A percentile compares a stretch with the other conserved stretches of the same genome.
Conservation (phyloP, 2,888 invertebrate genomes). For the Ornithoptera priamus region DNA sequence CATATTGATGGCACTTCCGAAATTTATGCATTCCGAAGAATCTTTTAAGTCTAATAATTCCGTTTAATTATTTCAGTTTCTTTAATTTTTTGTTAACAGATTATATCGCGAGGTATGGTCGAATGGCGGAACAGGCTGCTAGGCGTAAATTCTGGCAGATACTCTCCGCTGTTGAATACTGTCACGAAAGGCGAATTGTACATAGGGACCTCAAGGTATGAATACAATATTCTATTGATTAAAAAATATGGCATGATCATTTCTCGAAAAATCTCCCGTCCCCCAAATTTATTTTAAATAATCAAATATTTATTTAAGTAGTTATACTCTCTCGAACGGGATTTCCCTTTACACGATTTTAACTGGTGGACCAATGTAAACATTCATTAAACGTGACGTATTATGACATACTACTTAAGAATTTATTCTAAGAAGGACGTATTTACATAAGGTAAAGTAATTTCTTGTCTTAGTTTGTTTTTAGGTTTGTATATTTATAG, state of each 20-base stretch:
- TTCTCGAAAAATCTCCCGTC: neutral
- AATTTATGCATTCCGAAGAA: neutral
- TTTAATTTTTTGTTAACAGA: constrained; percentile 74
- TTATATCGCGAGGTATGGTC: constrained; percentile 95
- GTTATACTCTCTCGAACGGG: no score
- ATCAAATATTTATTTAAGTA: neutral
- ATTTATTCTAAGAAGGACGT: neutral
- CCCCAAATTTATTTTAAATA: neutral
- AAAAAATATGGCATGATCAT: neutral
- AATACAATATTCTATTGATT: neutral
- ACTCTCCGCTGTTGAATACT: constrained; percentile 97
- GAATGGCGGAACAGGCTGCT: constrained; percentile 95
- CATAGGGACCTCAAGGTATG: constrained; percentile 96
- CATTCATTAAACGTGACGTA: neutral
- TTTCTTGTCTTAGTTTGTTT: neutral
- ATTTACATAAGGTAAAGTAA: no score
- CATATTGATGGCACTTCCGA: no score
- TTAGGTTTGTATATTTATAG: neutral
- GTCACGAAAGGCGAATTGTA: constrained; percentile 95
- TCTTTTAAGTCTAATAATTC: neutral
- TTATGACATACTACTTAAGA: neutral
- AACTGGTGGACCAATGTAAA: neutral
- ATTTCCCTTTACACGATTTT: neutral
- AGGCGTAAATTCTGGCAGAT: constrained; percentile 98
- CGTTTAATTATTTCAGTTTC: neutral